Evolutionary conservation across 2,888 invertebrate genomes (phyloP), one percentile per base, ranked within the genome.

Genomic region (Anticlea derivata): DNA sequence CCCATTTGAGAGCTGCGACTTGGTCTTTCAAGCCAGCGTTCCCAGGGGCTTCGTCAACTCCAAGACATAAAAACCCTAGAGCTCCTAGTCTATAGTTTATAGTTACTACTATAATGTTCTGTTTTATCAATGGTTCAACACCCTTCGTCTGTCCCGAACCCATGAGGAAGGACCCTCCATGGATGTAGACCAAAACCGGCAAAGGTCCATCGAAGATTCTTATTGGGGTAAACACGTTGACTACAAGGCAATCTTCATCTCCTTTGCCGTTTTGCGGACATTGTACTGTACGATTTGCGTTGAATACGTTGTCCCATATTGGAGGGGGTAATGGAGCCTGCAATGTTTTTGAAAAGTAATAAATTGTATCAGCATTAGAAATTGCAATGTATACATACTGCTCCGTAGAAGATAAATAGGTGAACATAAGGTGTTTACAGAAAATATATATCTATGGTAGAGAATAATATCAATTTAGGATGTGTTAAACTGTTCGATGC

Each of bases 11-110:
- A 2, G 74, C 78, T 17, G 64, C 60, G 1, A 73, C 65, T 55
- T 76, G 77, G 47, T 78, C 78, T 48, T 77, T 75, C 34, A 78
- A 50, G 0, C 70, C 78, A 8, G 75, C 72, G 43, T 78, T 78
- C 7, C 78, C 78, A 11, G 77, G 71, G 5, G 71, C 74, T 12
- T 74, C 72, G 48, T 65, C 46, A 0, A 53, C 64, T 13, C 70
- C 71, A 1, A 76, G 50, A 26, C 73, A 69, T 0, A 78, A 60
- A 50, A 74, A 76, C 1, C 78, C 78, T 6, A 78, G 46, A 0
- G 61, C 65, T 40, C 71, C 78, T 5, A 78, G 55, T 33, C 78
- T 65, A 39, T 76, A 76, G 51, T 78, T 78, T 4, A 75, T 31
- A 2, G 77, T 74, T 0, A 78, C 73, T 0, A 75, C 46, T n/a